phyloP scores from a whole-genome alignment of 2,888 invertebrate species.

The Drosophila meridionalis region DNA sequence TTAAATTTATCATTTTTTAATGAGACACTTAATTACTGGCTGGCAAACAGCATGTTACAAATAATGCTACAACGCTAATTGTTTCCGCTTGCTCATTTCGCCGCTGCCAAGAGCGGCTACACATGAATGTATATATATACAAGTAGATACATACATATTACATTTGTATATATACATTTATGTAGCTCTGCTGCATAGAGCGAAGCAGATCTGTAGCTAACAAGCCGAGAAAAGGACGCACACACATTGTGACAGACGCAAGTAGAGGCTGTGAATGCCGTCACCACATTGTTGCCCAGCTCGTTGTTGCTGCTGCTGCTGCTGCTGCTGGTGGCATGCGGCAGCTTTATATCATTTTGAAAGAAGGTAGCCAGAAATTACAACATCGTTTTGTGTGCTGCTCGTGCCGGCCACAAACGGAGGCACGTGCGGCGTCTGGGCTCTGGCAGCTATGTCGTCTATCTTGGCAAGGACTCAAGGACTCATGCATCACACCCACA shows the following conservation, averaged over 20 bases:
- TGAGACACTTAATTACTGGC: conserved; percentile 77
- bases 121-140: neutral
- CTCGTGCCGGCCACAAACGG: conserved; percentile 49
- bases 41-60: conserved; percentile 76
- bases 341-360: conserved; percentile 61
- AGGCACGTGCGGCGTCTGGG: conserved; percentile 60
- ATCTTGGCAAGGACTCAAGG: conserved; percentile 53
- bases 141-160: conserved; percentile 2
- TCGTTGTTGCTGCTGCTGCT: conserved; percentile 1
- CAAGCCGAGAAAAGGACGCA: conserved; percentile 3
- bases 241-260: conserved; percentile 11
- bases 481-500: conserved; percentile 41
- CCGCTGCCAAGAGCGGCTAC: conserved; percentile 15
- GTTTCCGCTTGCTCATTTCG: conserved; percentile 80
- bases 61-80: conserved; percentile 79
- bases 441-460: conserved; percentile 53
- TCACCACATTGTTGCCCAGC: conserved; percentile 47
- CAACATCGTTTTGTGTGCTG: conserved; percentile 51
- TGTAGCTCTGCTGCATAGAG: conserved; percentile 1
- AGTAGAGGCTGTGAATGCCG: conserved; percentile 30
- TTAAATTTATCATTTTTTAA: conserved; percentile 81
- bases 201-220: neutral
- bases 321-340: conserved; percentile 26
- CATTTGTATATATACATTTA: neutral
- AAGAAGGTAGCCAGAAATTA: conserved; percentile 70